phyloP scores from a whole-genome alignment of 2,888 invertebrate species.

The Eupithecia tripunctaria region DNA sequence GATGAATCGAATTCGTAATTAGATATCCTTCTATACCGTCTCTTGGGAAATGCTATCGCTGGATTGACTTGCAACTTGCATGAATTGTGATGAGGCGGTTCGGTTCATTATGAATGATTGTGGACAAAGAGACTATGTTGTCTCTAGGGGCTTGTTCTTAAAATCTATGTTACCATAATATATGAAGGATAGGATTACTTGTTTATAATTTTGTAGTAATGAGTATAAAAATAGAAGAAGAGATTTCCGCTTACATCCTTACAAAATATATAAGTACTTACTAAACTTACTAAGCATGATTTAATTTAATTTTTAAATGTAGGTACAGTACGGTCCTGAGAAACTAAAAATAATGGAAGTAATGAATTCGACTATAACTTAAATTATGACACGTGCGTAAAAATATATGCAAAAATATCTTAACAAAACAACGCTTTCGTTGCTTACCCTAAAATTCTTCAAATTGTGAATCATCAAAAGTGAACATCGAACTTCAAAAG shows the following conservation, averaged over 20 bases:
- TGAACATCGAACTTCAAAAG: constrained; percentile 54
- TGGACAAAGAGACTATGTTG: constrained; percentile 2
- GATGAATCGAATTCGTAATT: constrained; percentile 78
- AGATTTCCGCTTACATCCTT: neutral
- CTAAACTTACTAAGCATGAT: neutral
- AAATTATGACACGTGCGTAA: neutral
- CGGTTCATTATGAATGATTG: constrained; percentile 24
- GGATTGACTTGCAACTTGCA: constrained; percentile 69
- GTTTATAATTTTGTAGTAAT: neutral
- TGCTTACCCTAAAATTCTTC: constrained; percentile 15
- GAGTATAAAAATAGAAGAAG: neutral
- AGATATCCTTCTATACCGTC: constrained; percentile 71
- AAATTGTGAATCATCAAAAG: constrained; percentile 29
- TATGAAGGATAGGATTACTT: neutral
- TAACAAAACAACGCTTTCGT: constrained; percentile 5
- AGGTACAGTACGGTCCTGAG: neutral
- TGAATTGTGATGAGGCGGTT: constrained; percentile 57
- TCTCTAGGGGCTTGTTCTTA: neutral
- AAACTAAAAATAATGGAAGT: neutral
- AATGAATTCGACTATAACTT: neutral
- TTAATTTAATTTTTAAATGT: neutral
- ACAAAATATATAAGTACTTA: neutral
- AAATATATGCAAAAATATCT: neutral
- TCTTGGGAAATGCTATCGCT: constrained; percentile 72
- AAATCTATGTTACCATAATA: neutral